Evolutionary conservation across 2,113 vertebrate genomes (phyloP), one percentile per base, ranked within the genome.

Genomic region (Apodemus speciosus): DNA sequence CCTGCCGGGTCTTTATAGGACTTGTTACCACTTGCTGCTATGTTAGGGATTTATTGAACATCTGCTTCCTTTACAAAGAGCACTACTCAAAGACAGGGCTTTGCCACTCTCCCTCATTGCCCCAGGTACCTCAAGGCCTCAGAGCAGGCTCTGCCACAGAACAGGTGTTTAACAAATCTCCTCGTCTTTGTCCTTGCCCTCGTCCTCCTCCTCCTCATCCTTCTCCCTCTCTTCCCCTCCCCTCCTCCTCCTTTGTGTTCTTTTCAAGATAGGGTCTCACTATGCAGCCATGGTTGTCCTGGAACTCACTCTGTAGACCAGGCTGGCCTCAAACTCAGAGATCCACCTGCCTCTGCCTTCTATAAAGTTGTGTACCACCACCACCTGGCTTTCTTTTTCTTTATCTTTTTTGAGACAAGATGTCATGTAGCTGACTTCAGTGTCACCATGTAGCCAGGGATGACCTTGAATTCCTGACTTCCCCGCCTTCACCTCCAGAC

Each of bases 1-100:
- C 87, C 84, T 84, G 51, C n/a, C 73, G 89, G 77, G 93, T 68
- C 62, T 90, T 93, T 43, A 76, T 4, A 62, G 40, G 30, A 49
- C 35, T 85, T 32, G n/a, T 68, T 30, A 58, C 46, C 32, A 23
- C 10, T 83, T 91, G 73, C 83, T 66, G 40, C 64, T 90, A 16
- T 51, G 51, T 51, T 75, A 89, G n/a, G 25, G 81, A 64, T 35
- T 83, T 86, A 20, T 21, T 35, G 10, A 80, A 35, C 68, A 35
- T 43, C 38, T 88, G 0, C 38, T 38, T 18, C 73, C 14, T 77
- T 38, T 77, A 88, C 53, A 92, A 90, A 77, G 21, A 40, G 76
- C 68, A 49, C 6, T 51, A 0, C 11, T 92, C 62, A 64, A 68
- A 93, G 66, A n/a, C 73, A 25, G 84, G 43, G 60, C 53, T 90